Base-by-base conservation (phyloP, 2,113 vertebrate genomes). In the Grallaria varia region DNA sequence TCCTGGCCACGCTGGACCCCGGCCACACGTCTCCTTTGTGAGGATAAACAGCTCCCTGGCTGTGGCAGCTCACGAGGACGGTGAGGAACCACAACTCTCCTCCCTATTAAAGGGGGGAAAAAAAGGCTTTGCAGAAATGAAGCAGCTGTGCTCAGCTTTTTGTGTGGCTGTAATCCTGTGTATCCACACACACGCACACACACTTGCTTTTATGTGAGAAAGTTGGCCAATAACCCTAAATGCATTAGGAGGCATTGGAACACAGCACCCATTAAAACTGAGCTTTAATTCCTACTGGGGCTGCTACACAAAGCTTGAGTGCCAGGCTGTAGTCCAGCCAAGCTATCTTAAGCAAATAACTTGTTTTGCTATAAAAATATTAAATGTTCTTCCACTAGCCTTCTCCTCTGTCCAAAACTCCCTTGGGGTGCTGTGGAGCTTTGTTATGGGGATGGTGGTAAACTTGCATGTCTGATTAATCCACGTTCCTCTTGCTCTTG, bases 41-140 rank as follows among this genome's bases (percentile, higher is more conserved):
- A 98, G 97, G 96, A 98, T 99, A 96, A 99, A 98, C 98, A 95
- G 97, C 96, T 96, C 98, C 6, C 97, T 99, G 97, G 99, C 99
- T 28, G 98, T 98, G 17, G 99, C 99, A 4, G 99, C 99, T 33
- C 99, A 99, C 17, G 98, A 99, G 95, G 98, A 99, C 6, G 99
- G 99, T 99, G 95, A 98, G 98, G 95, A 95, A 96, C 87, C 71
- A 56, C 96, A 90, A 63, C 94, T 97, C 97, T 96, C 92, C 95
- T 97, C 89, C 95, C 97, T 87, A 39, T 78, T 86, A 69, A n/a
- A 83, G 47, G 21, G 47, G 16, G 47, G 47, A 88, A 39, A 66
- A 86, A 95, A 87, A 97, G 53, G 97, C 97, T 97, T 97, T 92
- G 87, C 84, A 96, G 85, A 98, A 97, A 97, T 91, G 95, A 98